Conservation (phyloP, 2,888 invertebrate species). For the Trachelus iudaicus region DNA sequence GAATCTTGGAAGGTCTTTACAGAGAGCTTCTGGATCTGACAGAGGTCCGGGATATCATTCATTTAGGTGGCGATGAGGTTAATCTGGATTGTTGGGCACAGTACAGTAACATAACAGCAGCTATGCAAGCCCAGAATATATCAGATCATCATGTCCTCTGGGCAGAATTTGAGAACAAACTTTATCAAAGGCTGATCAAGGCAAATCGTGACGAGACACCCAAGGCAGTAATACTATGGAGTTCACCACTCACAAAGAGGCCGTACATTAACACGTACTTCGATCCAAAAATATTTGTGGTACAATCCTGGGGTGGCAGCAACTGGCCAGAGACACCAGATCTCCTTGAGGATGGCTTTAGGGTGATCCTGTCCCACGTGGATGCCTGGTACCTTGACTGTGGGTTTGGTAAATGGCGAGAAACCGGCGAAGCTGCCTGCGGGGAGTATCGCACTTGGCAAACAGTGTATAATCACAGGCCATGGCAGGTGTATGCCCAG, state of each 20-base stretch:
- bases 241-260: constrained; percentile 79
- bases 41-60: constrained; percentile 82
- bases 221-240: constrained; percentile 77
- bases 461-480: constrained; percentile 85
- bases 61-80: constrained; percentile 87
- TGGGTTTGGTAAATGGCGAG: constrained; percentile 87
- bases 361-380: constrained; percentile 84
- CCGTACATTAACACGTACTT: constrained; percentile 76
- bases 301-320: constrained; percentile 86
- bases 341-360: constrained; percentile 80
- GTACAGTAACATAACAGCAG: constrained; percentile 60
- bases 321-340: constrained; percentile 85
- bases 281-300: constrained; percentile 80
- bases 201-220: constrained; percentile 72
- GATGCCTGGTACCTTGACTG: constrained; percentile 92
- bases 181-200: constrained; percentile 71
- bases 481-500: constrained; percentile 71
- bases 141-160: constrained; percentile 82
- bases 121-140: constrained; percentile 76
- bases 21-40: constrained; percentile 79
- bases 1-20: constrained; percentile 79
- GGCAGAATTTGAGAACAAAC: constrained; percentile 80
- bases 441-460: constrained; percentile 91
- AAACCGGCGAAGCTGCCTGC: constrained; percentile 86
- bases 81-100: constrained; percentile 83